Conservation (phyloP, 2,113 vertebrate species). For the Spheniscus mendiculus region DNA sequence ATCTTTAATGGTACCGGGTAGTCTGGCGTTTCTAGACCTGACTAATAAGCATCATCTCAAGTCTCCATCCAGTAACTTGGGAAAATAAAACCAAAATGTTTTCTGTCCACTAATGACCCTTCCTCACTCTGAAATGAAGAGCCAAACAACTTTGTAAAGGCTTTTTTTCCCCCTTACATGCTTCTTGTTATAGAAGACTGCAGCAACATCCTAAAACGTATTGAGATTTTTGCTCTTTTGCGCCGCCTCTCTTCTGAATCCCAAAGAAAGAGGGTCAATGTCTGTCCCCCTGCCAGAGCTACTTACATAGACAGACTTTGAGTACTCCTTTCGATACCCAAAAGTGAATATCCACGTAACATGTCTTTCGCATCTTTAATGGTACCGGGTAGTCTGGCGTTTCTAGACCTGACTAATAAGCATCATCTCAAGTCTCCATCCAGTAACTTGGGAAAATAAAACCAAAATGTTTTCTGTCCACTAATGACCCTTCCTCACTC, state of each 20-base stretch:
- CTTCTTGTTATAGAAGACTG: background rate
- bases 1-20: background rate
- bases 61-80: background rate
- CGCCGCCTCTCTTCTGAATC: background rate
- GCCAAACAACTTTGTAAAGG: background rate
- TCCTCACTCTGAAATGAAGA: background rate
- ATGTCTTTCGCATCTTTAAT: background rate
- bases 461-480: background rate
- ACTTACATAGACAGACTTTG: background rate
- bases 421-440: background rate
- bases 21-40: background rate
- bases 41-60: background rate
- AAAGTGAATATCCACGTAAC: background rate
- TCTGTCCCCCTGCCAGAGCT: background rate
- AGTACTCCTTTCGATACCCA: background rate
- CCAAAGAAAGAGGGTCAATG: background rate
- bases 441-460: background rate
- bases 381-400: background rate
- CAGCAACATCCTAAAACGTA: background rate
- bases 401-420: background rate
- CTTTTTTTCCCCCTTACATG: accelerated
- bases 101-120: background rate
- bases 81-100: background rate
- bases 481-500: background rate
- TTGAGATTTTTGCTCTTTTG: background rate